phyloP scores from a whole-genome alignment of 2,797 vertebrate genomes.

The Fistularia tabacaria region DNA sequence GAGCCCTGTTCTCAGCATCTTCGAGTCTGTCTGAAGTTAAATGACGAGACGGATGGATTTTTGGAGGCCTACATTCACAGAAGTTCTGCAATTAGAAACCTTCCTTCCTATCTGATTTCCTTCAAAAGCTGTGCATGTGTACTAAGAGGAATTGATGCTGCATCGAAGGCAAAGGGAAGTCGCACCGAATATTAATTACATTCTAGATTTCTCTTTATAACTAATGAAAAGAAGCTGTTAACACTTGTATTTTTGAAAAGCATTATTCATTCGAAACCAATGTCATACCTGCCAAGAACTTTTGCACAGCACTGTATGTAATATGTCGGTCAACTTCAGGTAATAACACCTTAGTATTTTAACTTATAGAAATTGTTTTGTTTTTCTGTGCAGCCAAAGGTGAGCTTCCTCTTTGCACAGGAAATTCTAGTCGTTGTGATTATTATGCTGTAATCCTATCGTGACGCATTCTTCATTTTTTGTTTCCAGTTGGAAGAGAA shows the following conservation, averaged over 20 bases:
- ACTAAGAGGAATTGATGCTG: conserved; percentile 3
- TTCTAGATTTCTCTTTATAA: conserved; percentile 1
- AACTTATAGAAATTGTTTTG: too few species aligned
- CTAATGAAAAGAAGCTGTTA: background rate
- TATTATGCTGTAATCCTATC: background rate
- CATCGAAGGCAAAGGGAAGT: conserved; percentile 19
- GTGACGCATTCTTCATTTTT: background rate
- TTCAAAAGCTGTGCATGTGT: conserved; percentile 18
- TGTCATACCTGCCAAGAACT: background rate
- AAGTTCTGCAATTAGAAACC: background rate
- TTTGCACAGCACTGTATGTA: background rate
- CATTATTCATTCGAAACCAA: background rate
- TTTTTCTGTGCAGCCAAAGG: too few species aligned
- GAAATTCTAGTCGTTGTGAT: too few species aligned
- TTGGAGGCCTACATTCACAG: background rate
- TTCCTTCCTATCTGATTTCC: background rate
- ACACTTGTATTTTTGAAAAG: background rate
- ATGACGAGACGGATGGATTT: background rate
- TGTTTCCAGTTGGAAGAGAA: conserved; percentile 81
- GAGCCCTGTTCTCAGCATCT: background rate
- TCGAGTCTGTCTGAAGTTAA: background rate
- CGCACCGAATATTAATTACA: conserved; percentile 20
- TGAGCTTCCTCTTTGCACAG: too few species aligned
- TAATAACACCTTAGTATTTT: too few species aligned
- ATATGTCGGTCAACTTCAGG: too few species aligned